These are phyloP conservation scores for Zaprionus bogoriensis DNA, from an alignment of 2,888 invertebrate genomes.

Conservation along the genomic window DNA sequence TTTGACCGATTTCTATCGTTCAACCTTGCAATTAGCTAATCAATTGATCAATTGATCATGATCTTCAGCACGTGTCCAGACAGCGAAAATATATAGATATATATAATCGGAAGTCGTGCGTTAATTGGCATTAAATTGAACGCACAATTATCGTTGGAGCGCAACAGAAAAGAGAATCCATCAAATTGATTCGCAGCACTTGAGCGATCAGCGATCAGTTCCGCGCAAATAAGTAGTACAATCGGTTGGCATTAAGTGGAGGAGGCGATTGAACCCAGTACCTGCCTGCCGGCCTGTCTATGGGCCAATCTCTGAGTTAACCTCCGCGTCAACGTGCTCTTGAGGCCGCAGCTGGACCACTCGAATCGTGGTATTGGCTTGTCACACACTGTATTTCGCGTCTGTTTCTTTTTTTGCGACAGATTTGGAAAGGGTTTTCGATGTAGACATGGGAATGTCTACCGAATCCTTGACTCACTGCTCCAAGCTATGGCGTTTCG, in stretches of 20 bases:
- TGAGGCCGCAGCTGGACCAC: slow-evolving; percentile 37
- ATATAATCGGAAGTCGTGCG: slow-evolving; percentile 51
- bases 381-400: slow-evolving; percentile 38
- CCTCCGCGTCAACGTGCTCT: slow-evolving; percentile 38
- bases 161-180: too few species aligned
- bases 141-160: too few species aligned
- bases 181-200: slow-evolving; percentile 31
- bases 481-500: slow-evolving; percentile 19
- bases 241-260: slow-evolving; percentile 32
- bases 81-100: not conserved
- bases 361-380: slow-evolving; percentile 58
- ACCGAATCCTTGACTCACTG: slow-evolving; percentile 53
- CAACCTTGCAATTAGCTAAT: slow-evolving; percentile 19
- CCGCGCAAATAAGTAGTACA: slow-evolving; percentile 24
- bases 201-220: slow-evolving; percentile 6
- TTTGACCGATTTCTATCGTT: not conserved
- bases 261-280: slow-evolving; percentile 69
- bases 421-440: slow-evolving; percentile 64
- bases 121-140: slow-evolving; percentile 66
- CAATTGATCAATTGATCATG: slow-evolving; percentile 27
- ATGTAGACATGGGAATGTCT: slow-evolving; percentile 56
- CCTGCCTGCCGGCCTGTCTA: slow-evolving; percentile 50
- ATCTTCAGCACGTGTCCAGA: slow-evolving; percentile 18
- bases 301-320: slow-evolving; percentile 42
- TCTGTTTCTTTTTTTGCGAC: slow-evolving; percentile 46